Evolutionary conservation across 2,113 vertebrate species (phyloP).

Genomic region (Hystrix brachyura): DNA sequence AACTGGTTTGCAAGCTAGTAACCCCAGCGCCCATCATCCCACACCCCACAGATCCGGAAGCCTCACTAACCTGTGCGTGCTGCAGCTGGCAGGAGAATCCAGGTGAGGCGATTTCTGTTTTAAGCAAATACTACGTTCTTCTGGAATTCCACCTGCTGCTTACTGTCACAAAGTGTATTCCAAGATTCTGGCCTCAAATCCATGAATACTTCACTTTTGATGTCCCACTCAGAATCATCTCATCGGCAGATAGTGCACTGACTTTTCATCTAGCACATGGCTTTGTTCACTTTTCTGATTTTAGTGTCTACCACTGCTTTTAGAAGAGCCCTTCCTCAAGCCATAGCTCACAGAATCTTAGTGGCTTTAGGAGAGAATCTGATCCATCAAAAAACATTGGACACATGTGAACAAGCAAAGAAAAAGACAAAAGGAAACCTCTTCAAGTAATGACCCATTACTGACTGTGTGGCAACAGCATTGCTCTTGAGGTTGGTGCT

Average conservation of each 20-base stretch:
- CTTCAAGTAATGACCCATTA: not conserved
- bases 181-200: not conserved
- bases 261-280: not conserved
- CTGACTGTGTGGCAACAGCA: not conserved
- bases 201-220: not conserved
- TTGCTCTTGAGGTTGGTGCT: constrained; percentile 25
- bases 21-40: not conserved
- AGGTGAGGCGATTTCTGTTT: not conserved
- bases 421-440: not conserved
- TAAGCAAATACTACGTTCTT: not conserved
- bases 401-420: not conserved
- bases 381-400: not conserved
- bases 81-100: not conserved
- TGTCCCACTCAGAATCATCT: not conserved
- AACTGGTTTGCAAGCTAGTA: not conserved
- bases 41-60: not conserved
- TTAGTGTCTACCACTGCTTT: not conserved
- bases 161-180: not conserved
- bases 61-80: not conserved
- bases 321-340: not conserved
- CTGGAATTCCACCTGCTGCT: not conserved
- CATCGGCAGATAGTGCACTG: not conserved
- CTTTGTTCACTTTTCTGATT: not conserved
- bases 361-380: not conserved
- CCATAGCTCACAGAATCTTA: not conserved